A percentile compares a stretch with the other conserved stretches of the same genome.
Evolutionary conservation across 2,113 vertebrate species (phyloP).

Genomic region (Gallinago jamesoni): DNA sequence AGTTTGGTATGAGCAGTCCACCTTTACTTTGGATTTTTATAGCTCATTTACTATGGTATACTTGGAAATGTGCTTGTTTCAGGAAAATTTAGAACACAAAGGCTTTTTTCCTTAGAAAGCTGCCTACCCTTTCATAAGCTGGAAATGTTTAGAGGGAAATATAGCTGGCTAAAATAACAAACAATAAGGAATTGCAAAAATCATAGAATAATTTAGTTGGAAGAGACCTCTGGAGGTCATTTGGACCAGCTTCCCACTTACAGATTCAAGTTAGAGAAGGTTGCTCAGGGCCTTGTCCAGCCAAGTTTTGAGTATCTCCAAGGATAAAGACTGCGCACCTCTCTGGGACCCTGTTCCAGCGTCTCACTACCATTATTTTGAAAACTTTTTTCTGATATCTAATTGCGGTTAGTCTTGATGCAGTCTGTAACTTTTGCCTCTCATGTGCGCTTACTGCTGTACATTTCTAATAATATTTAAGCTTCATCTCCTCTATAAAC

Average conservation of each 20-base stretch:
- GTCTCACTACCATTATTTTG: background rate
- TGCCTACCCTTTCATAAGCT: background rate
- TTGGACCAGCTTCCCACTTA: background rate
- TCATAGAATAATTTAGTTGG: background rate
- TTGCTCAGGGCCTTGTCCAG: background rate
- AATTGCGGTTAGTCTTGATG: background rate
- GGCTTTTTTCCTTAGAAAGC: background rate
- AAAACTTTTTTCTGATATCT: background rate
- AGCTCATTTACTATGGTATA: background rate
- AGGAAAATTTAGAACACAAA: background rate
- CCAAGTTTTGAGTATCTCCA: background rate
- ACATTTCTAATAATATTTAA: background rate
- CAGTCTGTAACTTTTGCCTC: background rate
- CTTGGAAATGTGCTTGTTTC: background rate
- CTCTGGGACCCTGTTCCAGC: background rate
- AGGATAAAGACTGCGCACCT: background rate
- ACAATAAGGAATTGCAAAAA: background rate
- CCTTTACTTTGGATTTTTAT: background rate
- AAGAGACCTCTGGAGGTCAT: background rate
- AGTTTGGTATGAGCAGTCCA: background rate
- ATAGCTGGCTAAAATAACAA: background rate
- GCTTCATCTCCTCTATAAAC: background rate
- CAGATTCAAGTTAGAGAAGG: background rate
- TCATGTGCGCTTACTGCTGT: background rate
- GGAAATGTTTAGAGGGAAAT: background rate